Base-by-base conservation (phyloP, 2,113 vertebrate species). In the Callithrix jacchus region DNA sequence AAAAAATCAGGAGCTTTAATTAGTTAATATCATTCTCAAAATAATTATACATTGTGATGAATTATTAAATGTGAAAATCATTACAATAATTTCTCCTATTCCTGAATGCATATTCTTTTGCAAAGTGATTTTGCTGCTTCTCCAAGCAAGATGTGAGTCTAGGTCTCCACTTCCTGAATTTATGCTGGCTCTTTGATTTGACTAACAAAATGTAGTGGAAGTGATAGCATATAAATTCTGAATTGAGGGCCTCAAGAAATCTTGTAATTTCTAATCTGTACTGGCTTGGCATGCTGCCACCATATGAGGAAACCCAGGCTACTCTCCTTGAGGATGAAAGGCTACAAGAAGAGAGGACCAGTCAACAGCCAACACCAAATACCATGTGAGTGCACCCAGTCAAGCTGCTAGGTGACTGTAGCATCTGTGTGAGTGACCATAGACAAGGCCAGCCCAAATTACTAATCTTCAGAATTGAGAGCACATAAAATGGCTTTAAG, bases 11-110 rank as follows among this genome's bases (percentile, higher is more conserved):
- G 17, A 58, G 70, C 64, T 84, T 86, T 83, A 61, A 85, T 80
- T 76, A 92, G 37, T 70, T 64, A 70, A 21, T 79, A 74, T 88
- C 27, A 71, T 94, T 91, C 64, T 88, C 90, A 40, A 95, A 81
- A 89, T 93, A 74, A 93, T 95, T 88, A 86, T 71, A 77, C 76
- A 85, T 47, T 92, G 25, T 85, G 56, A 86, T 49, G 80, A 56
- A 70, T 11, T 35, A 70, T 11, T 35, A 12, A 61, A 94, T 47
- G 37, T 13, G 79, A 54, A 95, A 16, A 86, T 86, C 25, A 82
- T 77, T 35, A 27, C n/a, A 89, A 14, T 56, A 80, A 66, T 52
- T 91, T n/a, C 35, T 71, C 52, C 68, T 23, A 70, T 87, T 94
- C 30, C 23, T 92, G 30, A 54, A 91, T 17, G n/a, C 23, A 56